Evolutionary conservation across 1,140 invertebrate species (phyloP), one percentile per base, ranked within the genome.

Genomic region (Hypothenemus hampei): DNA sequence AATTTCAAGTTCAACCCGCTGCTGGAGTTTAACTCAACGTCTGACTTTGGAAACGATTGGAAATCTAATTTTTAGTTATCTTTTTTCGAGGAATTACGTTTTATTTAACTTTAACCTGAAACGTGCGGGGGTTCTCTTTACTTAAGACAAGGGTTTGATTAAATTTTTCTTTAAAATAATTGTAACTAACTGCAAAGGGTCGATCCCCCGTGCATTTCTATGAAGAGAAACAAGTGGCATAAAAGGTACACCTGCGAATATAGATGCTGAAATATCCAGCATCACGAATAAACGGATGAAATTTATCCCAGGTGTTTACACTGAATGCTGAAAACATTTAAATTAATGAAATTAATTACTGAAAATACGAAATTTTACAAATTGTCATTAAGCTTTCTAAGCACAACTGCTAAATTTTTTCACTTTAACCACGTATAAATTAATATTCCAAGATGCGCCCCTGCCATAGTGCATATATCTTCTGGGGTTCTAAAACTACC

Each of bases 271-370:
- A 35, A 57, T 57, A 44, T 47, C 54, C 46, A 49, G 16, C 46
- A 29, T 47, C 26, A 45, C 26, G 29, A 57, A 57, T 57, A 57
- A 57, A 57, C 54, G 54, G 39, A 57, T 43, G 46, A 57, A 57
- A 50, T 48, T 57, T 47, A 57, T 49, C 37, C 54, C 54, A 57
- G 54, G 45, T 57, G 54, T 49, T 49, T 57, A 57, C 54, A 41
- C 35, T 47, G 39, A 56, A 50, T 40, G 23, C 46, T 56, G 37
- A 48, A 39, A 41, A 57, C 54, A 57, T 57, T 57, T 47, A 49
- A 57, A 57, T 50, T 57, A 57, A 57, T 43, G 48, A 49, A 48
- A 48, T 47, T 47, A 47, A 47, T 47, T 47, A 47, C 45, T 35
- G 36, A 18, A 19, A 39, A 39, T 8, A n/a, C 19, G 10, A 19